These are phyloP conservation scores for Chironomus riparius DNA, from an alignment of 2,888 invertebrate genomes.

Conservation along the genomic window DNA sequence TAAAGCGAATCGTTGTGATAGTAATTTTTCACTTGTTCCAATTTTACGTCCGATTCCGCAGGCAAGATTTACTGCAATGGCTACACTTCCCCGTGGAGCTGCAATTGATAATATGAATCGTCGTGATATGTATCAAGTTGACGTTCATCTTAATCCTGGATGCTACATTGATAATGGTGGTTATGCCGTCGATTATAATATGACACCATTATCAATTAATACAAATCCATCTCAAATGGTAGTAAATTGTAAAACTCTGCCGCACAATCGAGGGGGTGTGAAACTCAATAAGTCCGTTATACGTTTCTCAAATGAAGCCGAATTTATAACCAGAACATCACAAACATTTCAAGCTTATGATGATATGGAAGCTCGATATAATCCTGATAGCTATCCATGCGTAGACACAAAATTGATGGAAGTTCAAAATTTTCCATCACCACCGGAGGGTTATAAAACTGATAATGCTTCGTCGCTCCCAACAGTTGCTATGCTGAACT, in stretches of 20 bases:
- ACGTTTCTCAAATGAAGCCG: slow-evolving; percentile 55
- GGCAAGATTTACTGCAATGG: slow-evolving; percentile 40
- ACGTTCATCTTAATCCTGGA: slow-evolving; percentile 66
- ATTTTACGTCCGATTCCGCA: slow-evolving; percentile 39
- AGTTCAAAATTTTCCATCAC: slow-evolving; percentile 54
- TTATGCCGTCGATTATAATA: slow-evolving; percentile 68
- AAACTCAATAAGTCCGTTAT: slow-evolving; percentile 46
- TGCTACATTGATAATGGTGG: slow-evolving; percentile 68
- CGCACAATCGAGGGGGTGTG: slow-evolving; percentile 56
- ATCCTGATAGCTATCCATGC: slow-evolving; percentile 70
- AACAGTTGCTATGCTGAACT: slow-evolving; percentile 9
- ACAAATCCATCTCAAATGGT: slow-evolving; percentile 12
- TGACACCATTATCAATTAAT: slow-evolving; percentile 44
- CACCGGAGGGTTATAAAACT: slow-evolving; percentile 60
- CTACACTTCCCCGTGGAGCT: slow-evolving; percentile 43
- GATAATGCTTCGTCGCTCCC: slow-evolving; percentile 41
- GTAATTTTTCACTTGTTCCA: slow-evolving; percentile 37
- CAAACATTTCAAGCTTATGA: slow-evolving; percentile 47
- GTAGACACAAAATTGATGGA: slow-evolving; percentile 40
- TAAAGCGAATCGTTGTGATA: background rate
- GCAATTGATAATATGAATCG: slow-evolving; percentile 37
- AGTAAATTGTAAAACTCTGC: slow-evolving; percentile 56
- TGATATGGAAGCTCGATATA: slow-evolving; percentile 50
- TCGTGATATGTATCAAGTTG: slow-evolving; percentile 46
- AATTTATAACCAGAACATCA: slow-evolving; percentile 49